These are phyloP conservation scores for Muraenolepis orangiensis DNA, from an alignment of 2,797 vertebrate species.

Conservation along the genomic window DNA sequence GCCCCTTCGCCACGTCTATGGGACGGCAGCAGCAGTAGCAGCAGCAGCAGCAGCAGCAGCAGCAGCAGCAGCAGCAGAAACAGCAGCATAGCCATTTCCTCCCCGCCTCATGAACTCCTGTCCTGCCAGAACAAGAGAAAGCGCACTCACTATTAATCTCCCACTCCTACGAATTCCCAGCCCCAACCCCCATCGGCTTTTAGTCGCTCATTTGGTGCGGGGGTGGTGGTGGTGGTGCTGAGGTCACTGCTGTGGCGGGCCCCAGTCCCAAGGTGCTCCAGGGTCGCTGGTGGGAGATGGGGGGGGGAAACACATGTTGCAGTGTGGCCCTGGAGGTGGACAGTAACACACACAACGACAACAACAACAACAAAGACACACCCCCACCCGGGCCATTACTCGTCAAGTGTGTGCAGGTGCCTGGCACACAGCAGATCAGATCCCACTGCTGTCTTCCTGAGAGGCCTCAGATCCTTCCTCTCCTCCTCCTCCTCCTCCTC, in stretches of 20 bases:
- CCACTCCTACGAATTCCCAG: slow-evolving; percentile 23
- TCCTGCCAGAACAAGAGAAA: slow-evolving; percentile 42
- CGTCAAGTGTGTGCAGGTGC: slow-evolving; percentile 56
- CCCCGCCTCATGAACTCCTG: slow-evolving; percentile 40
- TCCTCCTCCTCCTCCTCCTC: slow-evolving; percentile 36
- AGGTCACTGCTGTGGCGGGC: slow-evolving; percentile 22
- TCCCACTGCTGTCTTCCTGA: slow-evolving; percentile 67
- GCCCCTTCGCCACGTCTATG: slow-evolving; percentile 44
- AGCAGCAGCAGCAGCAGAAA: slow-evolving; percentile 52
- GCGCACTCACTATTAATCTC: slow-evolving; percentile 44
- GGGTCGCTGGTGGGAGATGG: background rate
- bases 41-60: slow-evolving; percentile 49
- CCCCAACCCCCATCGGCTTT: slow-evolving; percentile 8
- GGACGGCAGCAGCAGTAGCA: slow-evolving; percentile 50
- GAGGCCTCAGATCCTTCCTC: slow-evolving; percentile 59
- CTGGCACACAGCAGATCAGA: slow-evolving; percentile 57
- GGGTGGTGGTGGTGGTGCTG: slow-evolving; percentile 37
- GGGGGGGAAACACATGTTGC: background rate
- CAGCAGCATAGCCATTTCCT: slow-evolving; percentile 47
- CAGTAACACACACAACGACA: background rate
- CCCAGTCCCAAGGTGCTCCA: background rate
- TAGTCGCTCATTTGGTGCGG: slow-evolving; percentile 58
- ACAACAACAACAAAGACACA: background rate
- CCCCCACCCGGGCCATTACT: slow-evolving; percentile 47
- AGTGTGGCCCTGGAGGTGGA: background rate